A percentile compares a stretch with the other conserved stretches of the same genome.
Evolutionary conservation across 2,113 vertebrate species (phyloP).

Genomic region (Pterocles gutturalis): DNA sequence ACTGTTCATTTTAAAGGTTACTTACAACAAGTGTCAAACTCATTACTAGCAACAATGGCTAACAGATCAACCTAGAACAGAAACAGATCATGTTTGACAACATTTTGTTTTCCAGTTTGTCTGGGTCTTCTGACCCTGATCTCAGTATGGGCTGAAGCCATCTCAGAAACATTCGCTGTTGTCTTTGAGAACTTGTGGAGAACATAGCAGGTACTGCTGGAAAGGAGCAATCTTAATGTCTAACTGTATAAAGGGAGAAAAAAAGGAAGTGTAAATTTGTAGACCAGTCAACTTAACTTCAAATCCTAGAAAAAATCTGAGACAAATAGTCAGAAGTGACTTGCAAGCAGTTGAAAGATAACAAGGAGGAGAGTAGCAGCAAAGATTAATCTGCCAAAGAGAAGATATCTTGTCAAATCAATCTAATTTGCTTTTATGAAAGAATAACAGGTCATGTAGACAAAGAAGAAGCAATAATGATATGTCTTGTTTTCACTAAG

Average conservation of each 20-base stretch:
- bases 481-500: neutral
- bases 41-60: neutral
- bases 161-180: neutral
- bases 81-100: neutral
- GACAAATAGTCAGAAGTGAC: neutral
- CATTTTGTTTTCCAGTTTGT: neutral
- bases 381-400: neutral
- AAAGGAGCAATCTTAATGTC: neutral
- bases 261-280: neutral
- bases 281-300: neutral
- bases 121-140: neutral
- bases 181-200: neutral
- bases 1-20: neutral
- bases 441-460: neutral
- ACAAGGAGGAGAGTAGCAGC: neutral
- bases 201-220: neutral
- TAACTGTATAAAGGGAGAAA: neutral
- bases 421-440: neutral
- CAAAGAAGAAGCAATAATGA: neutral
- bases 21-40: neutral
- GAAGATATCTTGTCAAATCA: neutral
- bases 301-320: neutral
- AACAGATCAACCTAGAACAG: neutral
- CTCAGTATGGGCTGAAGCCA: neutral
- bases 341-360: neutral